Evolutionary conservation across 2,888 invertebrate species (phyloP), one percentile per base, ranked within the genome.

Genomic region (Clistopyga incitator): DNA sequence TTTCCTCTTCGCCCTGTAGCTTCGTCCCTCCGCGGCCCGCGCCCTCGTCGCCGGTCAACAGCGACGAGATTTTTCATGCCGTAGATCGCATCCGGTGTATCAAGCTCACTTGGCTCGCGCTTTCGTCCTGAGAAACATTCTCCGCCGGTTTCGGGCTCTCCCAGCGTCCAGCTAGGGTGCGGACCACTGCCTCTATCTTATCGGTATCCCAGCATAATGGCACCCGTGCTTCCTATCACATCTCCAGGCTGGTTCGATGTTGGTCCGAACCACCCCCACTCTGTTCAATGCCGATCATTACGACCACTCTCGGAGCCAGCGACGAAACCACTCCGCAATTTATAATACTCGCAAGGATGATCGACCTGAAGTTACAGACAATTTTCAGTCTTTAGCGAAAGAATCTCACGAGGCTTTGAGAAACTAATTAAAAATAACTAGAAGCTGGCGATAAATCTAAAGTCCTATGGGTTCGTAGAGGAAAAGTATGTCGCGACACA

Each of bases 21-120:
- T 70, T 81, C 59, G 56, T 78, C 47, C 25, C 56, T 52, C 72
- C 77, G 52, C 50, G 15, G 68, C 59, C 29, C 18, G 56, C 68
- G 68, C 77, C 61, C 80, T 71, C 86, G 85, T 81, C 85, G 86
- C 86, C 84, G 82, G 84, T 89, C 89, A 87, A 88, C 85, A 85
- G 88, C 90, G 88, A 88, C 88, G 90, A 92, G 91, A 93, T 92
- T 93, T 93, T 93, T 93, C 92, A 93, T 90, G 89, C 88, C 88
- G 85, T 86, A 87, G 88, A 92, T 92, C 91, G 91, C 91, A 90
- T 92, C 92, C 91, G 90, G 92, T 91, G 89, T 91, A 92, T 92
- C 92, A 89, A 90, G 87, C 87, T 87, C 85, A 87, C 84, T 85
- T 83, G 77, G 61, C 45, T 50, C 61, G 50, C 47, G 65, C 76